phyloP scores from a whole-genome alignment of 2,113 vertebrate species.

The Sceloporus undulatus region DNA sequence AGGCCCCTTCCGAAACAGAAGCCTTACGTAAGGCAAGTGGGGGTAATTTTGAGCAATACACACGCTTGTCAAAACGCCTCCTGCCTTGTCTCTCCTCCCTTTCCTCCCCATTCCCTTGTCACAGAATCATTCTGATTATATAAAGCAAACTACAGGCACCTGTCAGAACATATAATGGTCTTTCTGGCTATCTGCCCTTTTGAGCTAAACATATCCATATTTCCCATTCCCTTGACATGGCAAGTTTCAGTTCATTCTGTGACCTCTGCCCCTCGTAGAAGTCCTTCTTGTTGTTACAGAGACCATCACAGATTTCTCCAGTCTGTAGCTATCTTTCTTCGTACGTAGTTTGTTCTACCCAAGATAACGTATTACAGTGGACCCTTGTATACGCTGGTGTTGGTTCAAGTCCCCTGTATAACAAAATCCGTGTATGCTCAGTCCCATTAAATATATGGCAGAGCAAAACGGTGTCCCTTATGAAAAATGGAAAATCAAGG shows the following conservation, averaged over 20 bases:
- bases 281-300: conserved; percentile 11
- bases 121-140: conserved; percentile 16
- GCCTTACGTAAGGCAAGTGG: background rate
- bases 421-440: too few relatives aligned
- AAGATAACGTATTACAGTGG: too few relatives aligned
- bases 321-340: too few relatives aligned
- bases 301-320: background rate
- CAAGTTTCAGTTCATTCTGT: background rate
- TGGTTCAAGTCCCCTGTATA: too few relatives aligned
- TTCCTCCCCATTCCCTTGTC: background rate
- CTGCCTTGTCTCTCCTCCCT: background rate
- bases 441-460: too few relatives aligned
- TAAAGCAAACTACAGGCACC: background rate
- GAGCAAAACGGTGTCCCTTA: too few relatives aligned
- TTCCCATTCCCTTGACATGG: background rate
- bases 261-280: background rate
- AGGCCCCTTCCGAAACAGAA: background rate
- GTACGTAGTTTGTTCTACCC: too few relatives aligned
- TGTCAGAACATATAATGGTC: background rate
- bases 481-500: too few relatives aligned
- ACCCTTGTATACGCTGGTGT: too few relatives aligned
- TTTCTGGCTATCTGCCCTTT: conserved; percentile 31
- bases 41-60: background rate
- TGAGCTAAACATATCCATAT: conserved; percentile 21
- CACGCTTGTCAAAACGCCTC: background rate